Percentiles rank a stretch among this genome's conserved stretches.
These are phyloP conservation scores for Atopsyche davidsoni DNA, from an alignment of 1,140 invertebrate genomes.

Conservation along the genomic window DNA sequence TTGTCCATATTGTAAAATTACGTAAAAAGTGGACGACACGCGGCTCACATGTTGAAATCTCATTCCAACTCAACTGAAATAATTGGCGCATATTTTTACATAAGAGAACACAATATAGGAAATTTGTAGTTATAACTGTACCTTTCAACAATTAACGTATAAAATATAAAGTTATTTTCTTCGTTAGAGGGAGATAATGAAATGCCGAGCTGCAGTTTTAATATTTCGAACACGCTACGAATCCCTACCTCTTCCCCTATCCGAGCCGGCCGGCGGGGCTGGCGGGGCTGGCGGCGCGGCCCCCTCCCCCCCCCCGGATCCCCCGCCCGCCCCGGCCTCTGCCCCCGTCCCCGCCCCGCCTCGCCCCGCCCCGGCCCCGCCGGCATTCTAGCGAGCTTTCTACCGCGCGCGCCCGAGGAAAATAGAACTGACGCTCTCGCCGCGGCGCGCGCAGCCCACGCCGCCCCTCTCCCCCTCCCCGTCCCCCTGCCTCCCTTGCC, in stretches of 20 bases:
- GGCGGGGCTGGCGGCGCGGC: not conserved
- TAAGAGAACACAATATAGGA: constrained; percentile 28
- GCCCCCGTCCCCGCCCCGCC: constrained; percentile 15
- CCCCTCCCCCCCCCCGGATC: not conserved
- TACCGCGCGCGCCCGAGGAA: too few relatives aligned
- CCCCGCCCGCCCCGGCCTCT: not conserved
- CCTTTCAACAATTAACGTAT: constrained; percentile 30
- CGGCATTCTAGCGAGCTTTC: too few relatives aligned
- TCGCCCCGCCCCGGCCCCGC: constrained; percentile 12
- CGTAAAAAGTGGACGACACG: constrained; percentile 23
- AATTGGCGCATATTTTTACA: constrained; percentile 31
- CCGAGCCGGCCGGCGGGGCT: constrained; percentile 1
- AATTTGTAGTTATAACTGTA: constrained; percentile 32
- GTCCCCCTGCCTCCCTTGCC: not conserved
- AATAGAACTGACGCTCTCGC: too few relatives aligned
- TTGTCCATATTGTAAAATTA: constrained; percentile 31
- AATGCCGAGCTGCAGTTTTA: constrained; percentile 27
- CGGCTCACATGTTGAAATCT: constrained; percentile 30
- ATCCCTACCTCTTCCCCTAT: not conserved
- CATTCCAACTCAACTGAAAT: constrained; percentile 30
- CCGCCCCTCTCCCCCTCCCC: constrained; percentile 1
- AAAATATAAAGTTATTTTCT: constrained; percentile 30
- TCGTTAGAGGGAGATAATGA: constrained; percentile 27
- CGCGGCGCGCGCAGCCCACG: constrained; percentile 18
- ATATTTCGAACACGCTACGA: constrained; percentile 7